phyloP scores from a whole-genome alignment of 2,888 invertebrate species.

The Oxyteleia sp. region DNA sequence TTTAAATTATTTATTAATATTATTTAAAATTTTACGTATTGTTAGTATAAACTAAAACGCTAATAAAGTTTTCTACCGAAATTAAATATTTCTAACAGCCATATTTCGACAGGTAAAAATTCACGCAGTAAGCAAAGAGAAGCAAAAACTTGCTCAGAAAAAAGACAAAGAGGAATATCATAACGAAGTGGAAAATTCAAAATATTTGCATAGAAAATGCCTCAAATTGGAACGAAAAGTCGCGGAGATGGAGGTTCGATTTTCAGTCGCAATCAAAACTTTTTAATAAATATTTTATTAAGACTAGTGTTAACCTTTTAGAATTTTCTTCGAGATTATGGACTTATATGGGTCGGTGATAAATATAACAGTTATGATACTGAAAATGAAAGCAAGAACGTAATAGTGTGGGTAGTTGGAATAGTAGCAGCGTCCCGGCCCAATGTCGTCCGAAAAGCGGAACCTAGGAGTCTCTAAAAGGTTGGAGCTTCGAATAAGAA shows the following conservation, averaged over 20 bases:
- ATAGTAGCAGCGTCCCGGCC: too few species aligned
- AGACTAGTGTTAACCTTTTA: conserved; percentile 72
- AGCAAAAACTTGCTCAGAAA: conserved; percentile 76
- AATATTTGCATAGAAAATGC: conserved; percentile 81
- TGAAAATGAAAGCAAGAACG: too few species aligned
- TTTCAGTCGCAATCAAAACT: conserved; percentile 27
- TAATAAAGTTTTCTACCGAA: too few species aligned
- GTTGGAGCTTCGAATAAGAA: too few species aligned
- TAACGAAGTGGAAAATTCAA: conserved; percentile 79
- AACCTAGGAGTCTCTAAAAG: too few species aligned
- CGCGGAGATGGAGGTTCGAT: conserved; percentile 83
- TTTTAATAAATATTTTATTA: conserved; percentile 13
- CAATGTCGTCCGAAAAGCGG: too few species aligned
- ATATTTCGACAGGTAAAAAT: conserved; percentile 83
- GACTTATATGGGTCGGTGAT: conserved; percentile 88
- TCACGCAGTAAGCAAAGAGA: conserved; percentile 78
- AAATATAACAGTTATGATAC: conserved; percentile 43
- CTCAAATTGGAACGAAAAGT: conserved; percentile 80
- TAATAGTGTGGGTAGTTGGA: too few species aligned
- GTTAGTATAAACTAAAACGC: too few species aligned
- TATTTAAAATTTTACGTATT: too few species aligned
- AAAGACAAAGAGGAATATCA: conserved; percentile 77
- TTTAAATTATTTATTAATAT: too few species aligned
- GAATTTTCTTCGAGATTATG: conserved; percentile 88
- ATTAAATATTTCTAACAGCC: too few species aligned